Base-by-base conservation (phyloP, 2,888 invertebrate species). In the Disparrhopalites patrizii region DNA sequence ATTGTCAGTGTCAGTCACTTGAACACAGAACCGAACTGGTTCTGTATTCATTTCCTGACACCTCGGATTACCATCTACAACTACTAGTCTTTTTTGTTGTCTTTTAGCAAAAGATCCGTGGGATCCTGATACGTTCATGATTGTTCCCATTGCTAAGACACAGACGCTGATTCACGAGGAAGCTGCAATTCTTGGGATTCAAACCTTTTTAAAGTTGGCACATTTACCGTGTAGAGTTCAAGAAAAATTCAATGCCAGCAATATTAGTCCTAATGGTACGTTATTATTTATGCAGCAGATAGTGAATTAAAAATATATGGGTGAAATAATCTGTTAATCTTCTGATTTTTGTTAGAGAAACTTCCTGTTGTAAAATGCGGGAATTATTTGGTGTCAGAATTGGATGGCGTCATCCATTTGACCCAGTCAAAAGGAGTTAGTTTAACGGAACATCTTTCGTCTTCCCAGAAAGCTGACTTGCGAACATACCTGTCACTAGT, bases 91-190 rank as follows among this genome's bases (percentile, higher is more conserved):
- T n/a, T n/a, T n/a, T n/a, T n/a, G n/a, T n/a, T n/a, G n/a, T n/a
- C n/a, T n/a, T n/a, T n/a, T 25, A 89, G 91, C 89, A 1, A 87
- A 87, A 79, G 93, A 94, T 78, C 90, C 91, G 70, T 95, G 94
- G 94, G 91, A 93, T 0, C 87, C 89, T 75, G 88, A 91, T 80
- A 91, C 91, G 3, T 85, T 86, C 71, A 79, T 96, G 20, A 94
- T 87, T 79, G 93, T 93, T 77, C 94, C 93, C 0, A 90, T 90
- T 78, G 93, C 94, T 79, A 91, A 90, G 31, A 94, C 93, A 77
- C 98, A 98, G 81, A 94, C 96, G 70, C 81, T 97, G 31, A 81
- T 98, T 55, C 91, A 94, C 2, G 97, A 98, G 78, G 92, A 90
- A 80, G 95, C 97, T 13, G 93, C 92, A 78, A 94, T 94, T 76